A percentile compares a stretch with the other conserved stretches of the same genome.
phyloP scores from a whole-genome alignment of 2,888 invertebrate species.

The Morpho helenor region DNA sequence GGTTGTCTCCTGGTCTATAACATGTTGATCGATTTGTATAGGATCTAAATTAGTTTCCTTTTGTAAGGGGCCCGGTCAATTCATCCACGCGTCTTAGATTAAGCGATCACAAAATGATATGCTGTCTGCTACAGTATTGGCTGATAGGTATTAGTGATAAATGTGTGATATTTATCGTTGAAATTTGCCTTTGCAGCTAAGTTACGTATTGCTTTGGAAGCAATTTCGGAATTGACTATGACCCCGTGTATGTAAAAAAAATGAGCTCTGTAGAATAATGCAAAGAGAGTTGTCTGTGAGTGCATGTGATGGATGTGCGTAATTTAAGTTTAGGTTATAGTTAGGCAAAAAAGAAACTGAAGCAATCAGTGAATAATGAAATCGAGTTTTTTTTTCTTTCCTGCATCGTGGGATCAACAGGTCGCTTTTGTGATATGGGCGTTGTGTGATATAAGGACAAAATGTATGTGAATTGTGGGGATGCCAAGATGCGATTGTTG shows the following conservation, averaged over 20 bases:
- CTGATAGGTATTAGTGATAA: constrained; percentile 48
- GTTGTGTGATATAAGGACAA: constrained; percentile 40
- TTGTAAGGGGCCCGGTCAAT: constrained; percentile 68
- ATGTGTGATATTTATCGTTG: constrained; percentile 60
- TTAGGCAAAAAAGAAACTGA: constrained; percentile 66
- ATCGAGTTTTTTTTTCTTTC: constrained; percentile 52
- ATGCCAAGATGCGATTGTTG: constrained; percentile 55
- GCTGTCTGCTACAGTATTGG: constrained; percentile 40
- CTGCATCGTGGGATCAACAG: constrained; percentile 66
- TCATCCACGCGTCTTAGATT: constrained; percentile 44
- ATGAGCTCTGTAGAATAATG: constrained; percentile 61
- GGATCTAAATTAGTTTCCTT: constrained; percentile 60
- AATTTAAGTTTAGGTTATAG: constrained; percentile 73
- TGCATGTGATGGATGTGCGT: constrained; percentile 38
- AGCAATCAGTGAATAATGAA: constrained; percentile 45
- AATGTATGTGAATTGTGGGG: constrained; percentile 40
- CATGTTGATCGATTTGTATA: constrained; percentile 57
- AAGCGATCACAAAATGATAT: constrained; percentile 30
- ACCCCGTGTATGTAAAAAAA: constrained; percentile 63
- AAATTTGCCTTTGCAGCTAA: constrained; percentile 56
- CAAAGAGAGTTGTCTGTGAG: constrained; percentile 46
- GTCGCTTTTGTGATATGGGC: constrained; percentile 62
- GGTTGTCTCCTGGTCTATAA: constrained; percentile 10
- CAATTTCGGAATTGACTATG: constrained; percentile 62
- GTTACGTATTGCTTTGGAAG: constrained; percentile 41